Base-by-base conservation (phyloP, 37 sponge, comb jelly and placozoan genomes). In the Sycon ciliatum region DNA sequence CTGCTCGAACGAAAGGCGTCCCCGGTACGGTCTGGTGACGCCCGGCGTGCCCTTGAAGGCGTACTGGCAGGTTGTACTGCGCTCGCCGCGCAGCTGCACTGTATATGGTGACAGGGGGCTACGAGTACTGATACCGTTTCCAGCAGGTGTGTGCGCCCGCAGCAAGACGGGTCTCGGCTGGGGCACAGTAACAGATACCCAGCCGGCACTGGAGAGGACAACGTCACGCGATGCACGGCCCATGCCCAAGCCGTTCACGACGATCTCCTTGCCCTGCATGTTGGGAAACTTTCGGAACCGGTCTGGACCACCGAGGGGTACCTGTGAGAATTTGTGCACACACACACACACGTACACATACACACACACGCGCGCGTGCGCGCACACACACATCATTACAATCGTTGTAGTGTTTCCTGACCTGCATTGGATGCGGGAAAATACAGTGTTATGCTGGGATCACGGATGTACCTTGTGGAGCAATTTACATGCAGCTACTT, bases 171-270 rank as follows among this genome's bases (percentile, higher is more conserved):
- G 39, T 34, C 33, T 18, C 1, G 34, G 64, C 0, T 20, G 13
- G 3, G 77, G 80, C 0, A 68, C 55, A 27, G 87, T 90, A 34
- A 90, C 81, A 18, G 81, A 79, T 4, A 86, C 81, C 87, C 86
- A 90, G 2, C 91, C 91, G 42, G 76, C 81, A 80, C 83, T 76
- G 39, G 91, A 90, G 23, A 90, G 64, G 35, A 90, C 42, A 20
- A 90, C 37, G 29, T 90, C 91, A 18, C 54, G 68, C 35, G 80
- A 54, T 77, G 87, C 83, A 34, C 42, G 9, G 32, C 68, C 80
- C 87, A 80, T 83, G 27, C 84, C 81, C 16, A 36, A 20, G 4
- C 91, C 86, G 0, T 32, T 38, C 13, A 90, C 11, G 3, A 39
- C 56, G 39, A 83, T n/a, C 16, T 40, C 38, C 29, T 73, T 40